Evolutionary conservation across 2,113 vertebrate genomes (phyloP).

Genomic region (Rutilus rutilus): DNA sequence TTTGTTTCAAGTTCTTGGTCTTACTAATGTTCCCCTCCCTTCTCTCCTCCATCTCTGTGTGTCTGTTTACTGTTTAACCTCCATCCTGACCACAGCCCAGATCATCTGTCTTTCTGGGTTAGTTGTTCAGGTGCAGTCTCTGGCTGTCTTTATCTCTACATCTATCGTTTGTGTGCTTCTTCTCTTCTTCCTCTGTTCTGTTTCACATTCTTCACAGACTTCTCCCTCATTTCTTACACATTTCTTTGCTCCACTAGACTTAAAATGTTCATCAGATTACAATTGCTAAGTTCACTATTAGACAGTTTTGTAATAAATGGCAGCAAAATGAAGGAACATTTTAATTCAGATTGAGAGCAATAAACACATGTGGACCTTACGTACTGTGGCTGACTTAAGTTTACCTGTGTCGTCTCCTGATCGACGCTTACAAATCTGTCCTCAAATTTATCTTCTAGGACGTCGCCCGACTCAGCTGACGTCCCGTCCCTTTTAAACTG

Average conservation of each 20-base stretch:
- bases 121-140: slow-evolving; percentile 62
- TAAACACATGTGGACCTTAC: background rate
- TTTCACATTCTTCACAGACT: slow-evolving; percentile 9
- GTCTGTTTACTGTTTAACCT: slow-evolving; percentile 66
- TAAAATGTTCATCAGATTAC: background rate
- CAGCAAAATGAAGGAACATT: background rate
- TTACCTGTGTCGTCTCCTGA: too few species aligned
- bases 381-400: too few species aligned
- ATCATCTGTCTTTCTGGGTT: slow-evolving; percentile 67
- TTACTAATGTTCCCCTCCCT: background rate
- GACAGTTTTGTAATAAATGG: background rate
- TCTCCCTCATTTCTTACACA: slow-evolving; percentile 6
- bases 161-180: slow-evolving; percentile 32
- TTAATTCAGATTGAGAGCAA: background rate
- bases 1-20: background rate
- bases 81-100: slow-evolving; percentile 60
- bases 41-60: background rate
- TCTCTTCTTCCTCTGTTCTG: slow-evolving; percentile 31
- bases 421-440: too few species aligned
- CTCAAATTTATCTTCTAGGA: too few species aligned
- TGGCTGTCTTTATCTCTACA: slow-evolving; percentile 49
- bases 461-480: too few species aligned
- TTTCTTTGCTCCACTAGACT: background rate
- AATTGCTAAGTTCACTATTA: background rate
- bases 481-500: too few species aligned